A percentile compares a stretch with the other conserved stretches of the same genome.
These are phyloP conservation scores for Alouatta caraya DNA, from an alignment of 2,797 vertebrate genomes.

Conservation along the genomic window DNA sequence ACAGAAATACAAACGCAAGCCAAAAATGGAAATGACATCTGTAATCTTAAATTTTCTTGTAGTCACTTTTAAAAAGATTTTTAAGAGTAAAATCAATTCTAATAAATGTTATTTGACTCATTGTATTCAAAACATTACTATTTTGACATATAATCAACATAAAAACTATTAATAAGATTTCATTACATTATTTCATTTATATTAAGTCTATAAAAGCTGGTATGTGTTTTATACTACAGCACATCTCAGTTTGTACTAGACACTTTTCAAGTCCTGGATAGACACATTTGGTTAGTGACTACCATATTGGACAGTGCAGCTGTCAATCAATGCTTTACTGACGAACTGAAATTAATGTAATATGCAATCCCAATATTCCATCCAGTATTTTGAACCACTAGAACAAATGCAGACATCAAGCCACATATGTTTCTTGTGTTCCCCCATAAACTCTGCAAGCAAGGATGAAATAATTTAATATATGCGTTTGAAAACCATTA, in stretches of 20 bases:
- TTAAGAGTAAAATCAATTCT: background rate
- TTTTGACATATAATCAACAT: background rate
- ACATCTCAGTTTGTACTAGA: background rate
- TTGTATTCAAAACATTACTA: background rate
- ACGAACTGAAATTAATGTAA: constrained; percentile 12
- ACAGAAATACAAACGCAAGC: background rate
- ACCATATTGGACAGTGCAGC: background rate
- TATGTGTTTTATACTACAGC: background rate
- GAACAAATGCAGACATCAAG: background rate
- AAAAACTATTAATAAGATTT: background rate
- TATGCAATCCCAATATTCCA: background rate
- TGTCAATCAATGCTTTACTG: background rate
- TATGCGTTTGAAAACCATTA: background rate
- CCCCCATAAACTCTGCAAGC: background rate
- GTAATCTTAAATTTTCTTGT: background rate
- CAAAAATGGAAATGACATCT: background rate
- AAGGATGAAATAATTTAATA: background rate
- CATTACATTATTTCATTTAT: background rate
- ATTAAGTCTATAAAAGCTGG: background rate
- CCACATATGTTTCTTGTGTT: background rate
- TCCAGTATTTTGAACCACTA: background rate
- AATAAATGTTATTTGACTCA: background rate
- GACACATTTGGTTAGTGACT: background rate
- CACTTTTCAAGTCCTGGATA: background rate
- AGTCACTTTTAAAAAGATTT: background rate